phyloP scores from a whole-genome alignment of 2,113 vertebrate genomes.

The Eudyptes chrysolophus region DNA sequence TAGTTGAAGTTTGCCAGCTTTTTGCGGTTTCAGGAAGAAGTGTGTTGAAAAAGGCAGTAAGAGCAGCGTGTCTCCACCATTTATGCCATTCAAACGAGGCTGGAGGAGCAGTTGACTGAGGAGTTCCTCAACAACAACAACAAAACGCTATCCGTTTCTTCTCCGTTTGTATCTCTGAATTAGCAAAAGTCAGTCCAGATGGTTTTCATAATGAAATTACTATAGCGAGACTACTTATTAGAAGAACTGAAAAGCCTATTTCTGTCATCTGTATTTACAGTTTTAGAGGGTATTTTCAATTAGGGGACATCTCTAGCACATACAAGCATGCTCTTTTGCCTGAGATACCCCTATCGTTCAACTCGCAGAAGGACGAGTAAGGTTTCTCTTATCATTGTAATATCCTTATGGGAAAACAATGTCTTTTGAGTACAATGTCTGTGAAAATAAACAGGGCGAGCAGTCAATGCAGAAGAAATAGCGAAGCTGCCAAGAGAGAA shows the following conservation, averaged over 20 bases:
- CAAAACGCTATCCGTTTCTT: neutral
- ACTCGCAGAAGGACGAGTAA: rapidly evolving
- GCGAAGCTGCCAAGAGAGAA: neutral
- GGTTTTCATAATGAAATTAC: neutral
- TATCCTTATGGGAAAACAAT: neutral
- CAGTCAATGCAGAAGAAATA: neutral
- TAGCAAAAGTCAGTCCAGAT: neutral
- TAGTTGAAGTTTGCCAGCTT: neutral
- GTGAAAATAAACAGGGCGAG: neutral
- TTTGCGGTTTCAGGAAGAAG: neutral
- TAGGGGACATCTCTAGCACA: neutral
- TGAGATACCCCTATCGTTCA: neutral
- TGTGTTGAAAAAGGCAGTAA: neutral
- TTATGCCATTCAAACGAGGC: neutral
- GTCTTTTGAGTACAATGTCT: neutral
- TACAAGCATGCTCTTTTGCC: neutral
- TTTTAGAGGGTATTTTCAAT: neutral
- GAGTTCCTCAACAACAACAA: neutral
- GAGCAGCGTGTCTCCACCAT: neutral
- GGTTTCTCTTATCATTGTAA: neutral
- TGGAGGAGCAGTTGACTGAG: neutral
- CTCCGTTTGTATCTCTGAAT: neutral
- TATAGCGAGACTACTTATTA: neutral
- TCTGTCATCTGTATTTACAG: neutral
- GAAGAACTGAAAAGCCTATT: neutral